phyloP scores from a whole-genome alignment of 2,888 invertebrate species.

The Lasioglossum malachurum region DNA sequence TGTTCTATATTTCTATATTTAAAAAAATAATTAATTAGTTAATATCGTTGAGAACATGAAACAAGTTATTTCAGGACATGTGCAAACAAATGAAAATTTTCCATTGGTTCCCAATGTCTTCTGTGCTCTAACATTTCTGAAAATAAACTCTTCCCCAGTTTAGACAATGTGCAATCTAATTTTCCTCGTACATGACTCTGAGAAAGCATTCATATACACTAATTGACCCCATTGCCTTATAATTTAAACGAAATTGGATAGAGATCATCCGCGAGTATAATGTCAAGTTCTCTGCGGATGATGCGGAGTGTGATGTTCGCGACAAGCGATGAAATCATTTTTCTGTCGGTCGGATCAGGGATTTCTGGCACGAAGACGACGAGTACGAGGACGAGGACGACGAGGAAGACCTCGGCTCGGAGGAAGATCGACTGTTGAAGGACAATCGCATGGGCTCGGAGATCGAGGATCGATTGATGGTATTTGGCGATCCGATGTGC shows the following conservation, averaged over 20 bases:
- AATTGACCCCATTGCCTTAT: neutral
- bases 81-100: neutral
- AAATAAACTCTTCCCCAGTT: neutral
- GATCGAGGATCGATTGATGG: conserved; percentile 79
- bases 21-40: neutral
- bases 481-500: conserved; percentile 79
- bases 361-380: conserved; percentile 78
- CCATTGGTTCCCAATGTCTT: neutral
- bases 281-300: neutral
- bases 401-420: conserved; percentile 74
- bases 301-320: neutral
- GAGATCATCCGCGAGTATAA: neutral
- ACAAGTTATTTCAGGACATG: neutral
- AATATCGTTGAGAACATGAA: too few species aligned
- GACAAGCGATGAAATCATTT: neutral
- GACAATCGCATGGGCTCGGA: conserved; percentile 84
- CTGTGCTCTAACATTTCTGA: neutral
- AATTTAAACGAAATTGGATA: neutral
- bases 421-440: conserved; percentile 84
- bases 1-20: neutral
- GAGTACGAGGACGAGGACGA: conserved; percentile 79
- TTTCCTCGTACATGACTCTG: too few species aligned
- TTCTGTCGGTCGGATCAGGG: conserved; percentile 51
- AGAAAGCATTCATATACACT: neutral
- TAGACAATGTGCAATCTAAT: too few species aligned